phyloP scores from a whole-genome alignment of 2,113 vertebrate genomes.

The Meles meles region DNA sequence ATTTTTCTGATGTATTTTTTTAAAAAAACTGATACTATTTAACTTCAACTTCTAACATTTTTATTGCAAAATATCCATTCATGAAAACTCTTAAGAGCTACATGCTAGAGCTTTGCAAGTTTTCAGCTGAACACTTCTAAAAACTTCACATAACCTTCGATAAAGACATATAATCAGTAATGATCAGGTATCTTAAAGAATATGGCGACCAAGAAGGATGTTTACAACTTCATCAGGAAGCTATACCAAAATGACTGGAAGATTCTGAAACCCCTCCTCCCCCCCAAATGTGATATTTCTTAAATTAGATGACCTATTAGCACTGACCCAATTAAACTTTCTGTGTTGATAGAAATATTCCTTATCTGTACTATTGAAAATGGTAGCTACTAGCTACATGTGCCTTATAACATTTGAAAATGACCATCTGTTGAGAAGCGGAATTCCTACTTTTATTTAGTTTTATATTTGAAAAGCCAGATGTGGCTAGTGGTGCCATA shows the following conservation, averaged over 20 bases:
- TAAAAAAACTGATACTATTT: not conserved
- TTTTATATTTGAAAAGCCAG: not conserved
- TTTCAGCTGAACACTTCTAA: not conserved
- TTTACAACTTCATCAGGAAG: not conserved
- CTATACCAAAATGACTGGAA: not conserved
- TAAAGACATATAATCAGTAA: not conserved
- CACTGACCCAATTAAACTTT: not conserved
- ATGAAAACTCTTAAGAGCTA: not conserved
- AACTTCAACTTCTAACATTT: not conserved
- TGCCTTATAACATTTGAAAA: not conserved
- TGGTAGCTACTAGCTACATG: not conserved
- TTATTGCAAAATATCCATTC: not conserved
- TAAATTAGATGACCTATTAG: not conserved
- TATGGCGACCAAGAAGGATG: not conserved
- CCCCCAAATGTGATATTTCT: not conserved
- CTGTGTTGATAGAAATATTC: not conserved
- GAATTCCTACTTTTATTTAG: not conserved
- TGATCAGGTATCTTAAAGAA: not conserved
- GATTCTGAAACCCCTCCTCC: not conserved
- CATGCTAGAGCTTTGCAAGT: not conserved
- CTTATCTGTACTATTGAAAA: not conserved
- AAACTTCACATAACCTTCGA: not conserved
- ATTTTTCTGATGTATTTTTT: not conserved
- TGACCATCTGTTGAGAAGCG: not conserved
- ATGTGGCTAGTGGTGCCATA: not conserved